Evolutionary conservation across 37 sponge, comb jelly and placozoan species (phyloP).

Genomic region (Petrosia ficiformis): DNA sequence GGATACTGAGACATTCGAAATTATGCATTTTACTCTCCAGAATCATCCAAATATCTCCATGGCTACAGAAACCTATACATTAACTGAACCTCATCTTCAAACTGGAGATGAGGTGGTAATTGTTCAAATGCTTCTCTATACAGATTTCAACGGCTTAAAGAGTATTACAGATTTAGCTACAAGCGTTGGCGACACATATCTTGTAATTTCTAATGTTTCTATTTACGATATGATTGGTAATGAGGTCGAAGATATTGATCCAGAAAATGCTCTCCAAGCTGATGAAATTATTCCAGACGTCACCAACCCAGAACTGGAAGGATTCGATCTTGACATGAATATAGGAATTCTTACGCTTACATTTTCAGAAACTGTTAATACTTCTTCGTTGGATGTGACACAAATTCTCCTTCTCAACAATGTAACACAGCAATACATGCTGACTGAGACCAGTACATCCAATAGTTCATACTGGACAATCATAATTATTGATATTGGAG

Average conservation of each 20-base stretch:
- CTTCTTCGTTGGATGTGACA: conserved; percentile 68
- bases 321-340: conserved; percentile 76
- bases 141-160: conserved; percentile 83
- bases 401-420: conserved; percentile 49
- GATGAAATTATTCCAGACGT: conserved; percentile 35
- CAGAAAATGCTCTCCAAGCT: conserved; percentile 17
- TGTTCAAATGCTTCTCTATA: conserved; percentile 36
- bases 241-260: conserved; percentile 16
- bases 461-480: conserved; percentile 61
- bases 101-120: conserved; percentile 66
- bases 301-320: conserved; percentile 53
- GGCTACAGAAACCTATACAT: conserved; percentile 35
- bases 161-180: conserved; percentile 61
- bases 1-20: conserved; percentile 61
- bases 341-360: conserved; percentile 54
- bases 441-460: conserved; percentile 49
- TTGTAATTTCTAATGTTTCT: conserved; percentile 48
- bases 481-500: conserved; percentile 50
- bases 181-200: conserved; percentile 45
- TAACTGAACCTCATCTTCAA: conserved; percentile 35
- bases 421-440: conserved; percentile 28
- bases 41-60: conserved; percentile 16
- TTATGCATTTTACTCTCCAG: conserved; percentile 69
- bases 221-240: conserved; percentile 84
- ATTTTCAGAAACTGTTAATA: conserved; percentile 83